phyloP scores from a whole-genome alignment of 2,888 invertebrate species.

The Smittia aterrima region DNA sequence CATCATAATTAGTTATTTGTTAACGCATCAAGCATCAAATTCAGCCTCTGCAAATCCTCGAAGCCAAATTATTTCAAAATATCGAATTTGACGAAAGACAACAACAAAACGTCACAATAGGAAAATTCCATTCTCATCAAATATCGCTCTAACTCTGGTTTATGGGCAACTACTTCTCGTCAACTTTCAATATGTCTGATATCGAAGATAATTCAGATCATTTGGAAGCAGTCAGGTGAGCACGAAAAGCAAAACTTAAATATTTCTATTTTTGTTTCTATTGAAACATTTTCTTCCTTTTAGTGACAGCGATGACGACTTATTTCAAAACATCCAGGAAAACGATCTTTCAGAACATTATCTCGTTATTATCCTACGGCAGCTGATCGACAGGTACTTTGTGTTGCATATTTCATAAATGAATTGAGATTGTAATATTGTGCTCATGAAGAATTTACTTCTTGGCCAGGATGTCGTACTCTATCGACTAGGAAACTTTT shows the following conservation, averaged over 20 bases:
- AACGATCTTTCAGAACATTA: conserved; percentile 32
- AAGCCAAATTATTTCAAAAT: too few relatives aligned
- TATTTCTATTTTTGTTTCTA: neutral
- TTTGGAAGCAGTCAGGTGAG: conserved; percentile 11
- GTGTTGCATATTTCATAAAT: neutral
- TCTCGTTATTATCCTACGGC: conserved; percentile 31
- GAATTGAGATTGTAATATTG: too few relatives aligned
- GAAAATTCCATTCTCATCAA: neutral
- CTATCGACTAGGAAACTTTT: neutral
- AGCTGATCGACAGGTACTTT: conserved; percentile 26
- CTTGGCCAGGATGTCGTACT: neutral
- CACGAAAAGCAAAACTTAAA: neutral
- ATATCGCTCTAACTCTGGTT: neutral
- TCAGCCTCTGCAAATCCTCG: too few relatives aligned
- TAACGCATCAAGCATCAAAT: too few relatives aligned
- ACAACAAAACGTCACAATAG: neutral
- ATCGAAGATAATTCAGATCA: conserved; percentile 1
- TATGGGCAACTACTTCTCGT: conserved; percentile 16
- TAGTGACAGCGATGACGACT: conserved; percentile 38
- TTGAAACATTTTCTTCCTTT: neutral
- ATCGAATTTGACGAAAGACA: too few relatives aligned
- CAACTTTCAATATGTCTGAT: conserved; percentile 16
- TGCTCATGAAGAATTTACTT: neutral
- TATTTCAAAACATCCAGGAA: conserved; percentile 34
- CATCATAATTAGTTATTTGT: too few relatives aligned